Conservation (phyloP, 2,113 vertebrate species). For the Lynx canadensis region DNA sequence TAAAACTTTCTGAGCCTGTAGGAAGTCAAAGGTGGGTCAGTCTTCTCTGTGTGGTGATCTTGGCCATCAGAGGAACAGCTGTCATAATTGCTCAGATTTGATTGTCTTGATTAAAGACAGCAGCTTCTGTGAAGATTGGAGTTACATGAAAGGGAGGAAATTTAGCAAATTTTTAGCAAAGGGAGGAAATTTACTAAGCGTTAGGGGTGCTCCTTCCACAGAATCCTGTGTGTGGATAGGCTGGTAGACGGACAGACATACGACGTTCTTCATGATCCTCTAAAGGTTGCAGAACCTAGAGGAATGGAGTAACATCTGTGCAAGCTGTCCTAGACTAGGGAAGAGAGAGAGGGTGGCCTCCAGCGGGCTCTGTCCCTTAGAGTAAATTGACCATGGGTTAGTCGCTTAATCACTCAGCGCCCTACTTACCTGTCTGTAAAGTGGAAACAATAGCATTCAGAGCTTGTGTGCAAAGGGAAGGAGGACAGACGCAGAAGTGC, state of each 20-base stretch:
- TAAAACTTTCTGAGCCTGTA: neutral
- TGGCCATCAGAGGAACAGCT: neutral
- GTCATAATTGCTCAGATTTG: neutral
- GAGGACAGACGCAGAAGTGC: neutral
- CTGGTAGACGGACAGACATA: neutral
- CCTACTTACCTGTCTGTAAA: neutral
- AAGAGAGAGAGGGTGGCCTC: neutral
- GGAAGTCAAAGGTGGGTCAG: neutral
- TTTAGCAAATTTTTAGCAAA: neutral
- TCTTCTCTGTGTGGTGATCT: neutral
- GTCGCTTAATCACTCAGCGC: neutral
- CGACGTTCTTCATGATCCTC: neutral
- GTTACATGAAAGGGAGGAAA: neutral
- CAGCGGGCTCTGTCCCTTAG: neutral
- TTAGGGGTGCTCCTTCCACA: neutral
- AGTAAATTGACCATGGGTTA: neutral
- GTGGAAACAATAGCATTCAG: neutral
- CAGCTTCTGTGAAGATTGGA: neutral
- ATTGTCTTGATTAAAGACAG: neutral
- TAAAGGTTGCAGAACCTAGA: neutral
- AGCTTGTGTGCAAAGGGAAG: neutral
- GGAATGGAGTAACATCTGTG: neutral
- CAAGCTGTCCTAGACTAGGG: neutral
- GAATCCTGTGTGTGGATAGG: neutral
- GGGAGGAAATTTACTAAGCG: neutral